Percentiles rank a stretch among this genome's conserved stretches.
Evolutionary conservation across 2,113 vertebrate genomes (phyloP).

Genomic region (Puffinus mauretanicus): DNA sequence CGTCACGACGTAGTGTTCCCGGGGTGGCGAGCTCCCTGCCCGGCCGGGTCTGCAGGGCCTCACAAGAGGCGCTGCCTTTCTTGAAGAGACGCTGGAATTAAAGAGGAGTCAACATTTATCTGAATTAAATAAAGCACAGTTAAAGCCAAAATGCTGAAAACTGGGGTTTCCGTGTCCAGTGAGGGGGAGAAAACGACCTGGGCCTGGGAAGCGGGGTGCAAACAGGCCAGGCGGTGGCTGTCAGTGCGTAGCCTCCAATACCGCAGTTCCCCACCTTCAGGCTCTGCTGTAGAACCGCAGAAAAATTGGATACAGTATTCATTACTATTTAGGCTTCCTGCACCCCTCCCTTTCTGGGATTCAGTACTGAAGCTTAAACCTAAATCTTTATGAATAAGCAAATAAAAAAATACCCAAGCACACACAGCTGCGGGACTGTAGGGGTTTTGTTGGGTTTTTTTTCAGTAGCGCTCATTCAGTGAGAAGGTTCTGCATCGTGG

Average conservation of each 20-base stretch:
- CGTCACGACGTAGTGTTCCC: neutral
- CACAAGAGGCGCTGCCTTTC: neutral
- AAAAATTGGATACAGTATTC: neutral
- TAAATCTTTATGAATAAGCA: neutral
- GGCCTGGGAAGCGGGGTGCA: neutral
- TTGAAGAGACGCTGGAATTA: neutral
- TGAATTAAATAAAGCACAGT: neutral
- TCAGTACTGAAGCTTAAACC: neutral
- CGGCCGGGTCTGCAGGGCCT: accelerated
- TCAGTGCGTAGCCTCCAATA: accelerated
- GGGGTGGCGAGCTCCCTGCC: neutral
- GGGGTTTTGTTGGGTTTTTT: neutral
- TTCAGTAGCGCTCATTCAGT: neutral
- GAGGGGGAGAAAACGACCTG: neutral
- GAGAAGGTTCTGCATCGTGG: neutral
- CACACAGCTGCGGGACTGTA: neutral
- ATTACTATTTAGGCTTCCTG: neutral
- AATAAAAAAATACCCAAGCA: neutral
- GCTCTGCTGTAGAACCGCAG: neutral
- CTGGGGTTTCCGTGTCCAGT: neutral
- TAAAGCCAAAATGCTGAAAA: neutral
- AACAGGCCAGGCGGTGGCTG: neutral
- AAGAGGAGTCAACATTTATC: neutral
- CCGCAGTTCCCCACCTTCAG: neutral
- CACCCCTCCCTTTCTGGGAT: neutral